Evolutionary conservation across 92 coral and sea anemone genomes (phyloP), one percentile per base, ranked within the genome.

Genomic region (Micromussa lordhowensis): DNA sequence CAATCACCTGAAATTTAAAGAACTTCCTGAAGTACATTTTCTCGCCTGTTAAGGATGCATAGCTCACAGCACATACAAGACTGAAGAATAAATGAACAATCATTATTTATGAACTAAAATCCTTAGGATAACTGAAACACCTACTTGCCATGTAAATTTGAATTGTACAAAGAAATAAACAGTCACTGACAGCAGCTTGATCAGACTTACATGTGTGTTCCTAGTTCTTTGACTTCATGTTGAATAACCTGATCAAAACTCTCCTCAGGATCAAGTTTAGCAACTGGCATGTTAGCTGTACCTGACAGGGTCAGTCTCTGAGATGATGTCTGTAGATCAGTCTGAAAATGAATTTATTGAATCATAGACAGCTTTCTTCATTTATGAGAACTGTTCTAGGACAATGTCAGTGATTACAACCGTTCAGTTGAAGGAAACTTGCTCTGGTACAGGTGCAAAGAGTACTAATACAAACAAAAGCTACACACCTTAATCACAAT

Each of bases 221-320:
- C 99, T 4, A 97, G 94, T 79, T 97, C 99, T 85, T 97, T 97
- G 38, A 97, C 99, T 85, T 97, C 99, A 84, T 97, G 99, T 36
- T 94, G 98, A 66, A 97, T 97, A 54, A 97, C 99, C 85, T 97
- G 99, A 85, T 97, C 99, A 94, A 94, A 95, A 81, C 99, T 97
- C 92, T 97, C 95, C 68, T 94, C 94, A 3, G 98, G 98, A 48
- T 97, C 99, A 53, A 97, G 94, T 78, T 96, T 97, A 26, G 93
- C 83, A 51, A 97, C 99, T 77, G 99, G 99, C 96, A 96, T 96
- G 92, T 97, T 97, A 53, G 98, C 95, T 68, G 98, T 92, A 32
- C 96, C 98, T 73, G 98, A 96, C 34, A 97, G 90, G 30, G 98
- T 93, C 19, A 97, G 81, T 72, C 99, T 88, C 90, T 97, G 99